These are phyloP conservation scores for Diachasmimorpha longicaudata DNA, from an alignment of 1,140 invertebrate species.

Conservation along the genomic window DNA sequence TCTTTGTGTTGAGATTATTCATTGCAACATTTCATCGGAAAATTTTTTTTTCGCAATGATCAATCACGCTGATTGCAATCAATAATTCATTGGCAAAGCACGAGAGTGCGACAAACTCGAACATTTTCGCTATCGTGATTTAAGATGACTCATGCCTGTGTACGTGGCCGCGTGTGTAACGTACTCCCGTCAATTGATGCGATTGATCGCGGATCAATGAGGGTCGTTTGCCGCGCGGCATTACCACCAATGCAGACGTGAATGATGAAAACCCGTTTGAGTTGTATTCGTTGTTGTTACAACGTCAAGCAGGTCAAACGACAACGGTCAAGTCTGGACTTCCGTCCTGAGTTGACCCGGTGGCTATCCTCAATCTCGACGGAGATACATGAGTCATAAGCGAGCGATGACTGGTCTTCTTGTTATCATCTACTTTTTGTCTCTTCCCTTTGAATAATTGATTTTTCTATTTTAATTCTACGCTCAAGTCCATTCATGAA, in stretches of 20 bases:
- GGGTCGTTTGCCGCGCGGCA: constrained; percentile 40
- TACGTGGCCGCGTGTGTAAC: constrained; percentile 10
- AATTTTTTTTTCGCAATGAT: not conserved
- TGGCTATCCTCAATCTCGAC: constrained; percentile 59
- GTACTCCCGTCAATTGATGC: constrained; percentile 52
- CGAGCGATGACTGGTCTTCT: constrained; percentile 35
- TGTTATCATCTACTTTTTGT: constrained; percentile 22
- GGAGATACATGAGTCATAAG: constrained; percentile 49
- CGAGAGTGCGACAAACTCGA: constrained; percentile 12
- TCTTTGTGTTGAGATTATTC: not conserved
- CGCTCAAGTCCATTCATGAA: not conserved
- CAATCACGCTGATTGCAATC: not conserved
- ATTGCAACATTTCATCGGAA: not conserved
- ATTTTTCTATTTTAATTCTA: not conserved
- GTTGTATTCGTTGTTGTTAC: constrained; percentile 23
- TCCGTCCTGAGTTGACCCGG: constrained; percentile 55
- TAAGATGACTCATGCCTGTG: not conserved
- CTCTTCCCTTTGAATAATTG: constrained; percentile 2
- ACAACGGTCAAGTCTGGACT: constrained; percentile 49
- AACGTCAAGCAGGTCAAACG: constrained; percentile 45
- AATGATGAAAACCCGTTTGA: constrained; percentile 27
- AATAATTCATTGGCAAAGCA: constrained; percentile 1
- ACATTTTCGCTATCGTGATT: constrained; percentile 22
- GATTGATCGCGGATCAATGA: constrained; percentile 62
- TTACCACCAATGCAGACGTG: not conserved